Evolutionary conservation across 2,888 invertebrate species (phyloP), one percentile per base, ranked within the genome.

Genomic region (Lasioglossum lativentre): DNA sequence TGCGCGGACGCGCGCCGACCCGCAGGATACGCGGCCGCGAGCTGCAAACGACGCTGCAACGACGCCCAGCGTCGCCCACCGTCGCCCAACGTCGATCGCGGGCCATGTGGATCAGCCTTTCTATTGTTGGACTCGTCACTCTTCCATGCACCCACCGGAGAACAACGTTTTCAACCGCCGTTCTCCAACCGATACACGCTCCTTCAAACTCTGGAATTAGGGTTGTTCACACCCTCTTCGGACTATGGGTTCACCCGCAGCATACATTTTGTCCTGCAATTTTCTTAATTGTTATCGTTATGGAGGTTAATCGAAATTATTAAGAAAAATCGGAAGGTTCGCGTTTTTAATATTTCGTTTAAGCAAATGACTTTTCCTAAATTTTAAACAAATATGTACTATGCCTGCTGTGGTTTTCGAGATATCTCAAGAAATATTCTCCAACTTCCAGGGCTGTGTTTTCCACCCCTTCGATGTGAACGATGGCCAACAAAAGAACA

Each of bases 41-140:
- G 84, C 78, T 90, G 87, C 83, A 19, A 83, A 68, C 85, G 56
- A n/a, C 56, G 56, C 56, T n/a, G n/a, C 59, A 27, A 27, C 59
- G 27, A 27, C 59, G 59, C 27, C 4, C n/a, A 14, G 59, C 59
- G n/a, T 59, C 27, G 56, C 56, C 56, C 56, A 56, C 23, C 56
- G n/a, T 56, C n/a, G 82, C 75, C 27, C 59, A 56, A 10, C 27
- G n/a, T 59, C n/a, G 82, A 72, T 27, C 63, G 59, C 63, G 89
- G 85, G 88, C 88, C 88, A 88, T 88, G 87, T 89, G 88, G 80
- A 78, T 40, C 81, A 38, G 63, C 38, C 75, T 79, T 89, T 89
- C 87, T 89, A 89, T 89, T 85, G 88, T 85, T 87, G 80, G 85
- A 82, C 63, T 10, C 59, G 59, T 47, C 23, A 47, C 56, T 59